Evolutionary conservation across 2,113 vertebrate species (phyloP), one percentile per base, ranked within the genome.

Genomic region (Oryzias celebensis): DNA sequence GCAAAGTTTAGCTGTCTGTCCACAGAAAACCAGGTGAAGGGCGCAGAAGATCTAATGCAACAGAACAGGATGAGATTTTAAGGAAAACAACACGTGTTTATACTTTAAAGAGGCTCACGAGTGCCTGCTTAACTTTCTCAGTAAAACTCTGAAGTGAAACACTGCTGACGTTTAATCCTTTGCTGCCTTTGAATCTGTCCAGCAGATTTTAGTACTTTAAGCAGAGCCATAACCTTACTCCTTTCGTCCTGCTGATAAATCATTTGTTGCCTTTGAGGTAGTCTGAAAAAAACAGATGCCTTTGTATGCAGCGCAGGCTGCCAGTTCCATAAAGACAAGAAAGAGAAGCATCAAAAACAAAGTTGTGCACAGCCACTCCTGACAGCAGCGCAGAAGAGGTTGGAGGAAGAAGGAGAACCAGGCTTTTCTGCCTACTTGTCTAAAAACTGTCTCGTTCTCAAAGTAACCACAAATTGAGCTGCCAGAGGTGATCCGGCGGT

Each of bases 301-400:
- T 83, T 56, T 68, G 74, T 62, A 82, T 76, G 70, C 74, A 61
- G 44, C 62, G 68, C 66, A 48, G 72, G 65, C 46, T 51, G 52
- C 15, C 20, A 52, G 66, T 57, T 50, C 55, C 64, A 49, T 55
- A 67, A 53, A 65, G 65, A 58, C 63, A 31, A 36, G 41, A 23
- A 71, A 52, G 51, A 26, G 7, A 61, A 77, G 70, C 69, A 58
- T 78, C 71, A 71, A 45, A 81, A 62, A 63, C 56, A 22, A 71
- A 56, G 56, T 74, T 57, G 31, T 36, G 50, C 49, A 46, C 51
- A 54, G 75, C 75, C 61, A 49, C 42, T 67, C 58, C 48, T 70
- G 59, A 81, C 65, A 62, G 64, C 58, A 54, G 54, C 56, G 24
- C 57, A 66, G 63, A 53, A 50, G 65, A 66, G 60, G 22, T 53